Percentiles rank a stretch among this genome's conserved stretches.
phyloP scores from a whole-genome alignment of 2,888 invertebrate species.

The Caenorhabditis uteleia region DNA sequence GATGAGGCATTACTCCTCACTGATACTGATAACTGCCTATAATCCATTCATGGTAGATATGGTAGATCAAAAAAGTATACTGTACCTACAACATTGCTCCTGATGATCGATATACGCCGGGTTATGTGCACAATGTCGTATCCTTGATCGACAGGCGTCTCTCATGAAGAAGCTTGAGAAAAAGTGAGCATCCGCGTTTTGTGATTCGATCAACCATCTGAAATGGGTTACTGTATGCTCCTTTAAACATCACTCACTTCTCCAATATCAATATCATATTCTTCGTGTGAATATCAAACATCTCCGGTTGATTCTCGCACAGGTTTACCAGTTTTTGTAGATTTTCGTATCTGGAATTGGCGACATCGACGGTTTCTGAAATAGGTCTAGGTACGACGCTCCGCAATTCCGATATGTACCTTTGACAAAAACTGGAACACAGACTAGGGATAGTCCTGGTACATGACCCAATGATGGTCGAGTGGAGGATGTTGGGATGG shows the following conservation, averaged over 20 bases:
- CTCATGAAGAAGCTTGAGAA: constrained; percentile 49
- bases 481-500: constrained; percentile 14
- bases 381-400: background rate
- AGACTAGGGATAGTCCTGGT: constrained; percentile 37
- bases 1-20: constrained; percentile 30
- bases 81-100: constrained; percentile 30
- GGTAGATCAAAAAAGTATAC: constrained; percentile 13
- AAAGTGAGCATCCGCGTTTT: constrained; percentile 46
- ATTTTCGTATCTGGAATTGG: constrained; percentile 40
- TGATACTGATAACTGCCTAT: constrained; percentile 4
- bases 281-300: constrained; percentile 53
- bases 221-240: background rate
- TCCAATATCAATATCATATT: constrained; percentile 57
- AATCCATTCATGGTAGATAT: constrained; percentile 20
- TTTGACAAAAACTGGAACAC: constrained; percentile 42
- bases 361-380: constrained; percentile 33
- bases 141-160: constrained; percentile 38
- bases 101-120: constrained; percentile 52
- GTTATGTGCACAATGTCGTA: constrained; percentile 58
- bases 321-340: constrained; percentile 38
- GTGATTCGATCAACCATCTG: constrained; percentile 52
- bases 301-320: constrained; percentile 37
- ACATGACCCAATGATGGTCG: constrained; percentile 16
- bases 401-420: constrained; percentile 4
- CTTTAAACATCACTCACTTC: constrained; percentile 31